Conservation (phyloP, 2,888 invertebrate genomes). For the Sussaba pulchella region DNA sequence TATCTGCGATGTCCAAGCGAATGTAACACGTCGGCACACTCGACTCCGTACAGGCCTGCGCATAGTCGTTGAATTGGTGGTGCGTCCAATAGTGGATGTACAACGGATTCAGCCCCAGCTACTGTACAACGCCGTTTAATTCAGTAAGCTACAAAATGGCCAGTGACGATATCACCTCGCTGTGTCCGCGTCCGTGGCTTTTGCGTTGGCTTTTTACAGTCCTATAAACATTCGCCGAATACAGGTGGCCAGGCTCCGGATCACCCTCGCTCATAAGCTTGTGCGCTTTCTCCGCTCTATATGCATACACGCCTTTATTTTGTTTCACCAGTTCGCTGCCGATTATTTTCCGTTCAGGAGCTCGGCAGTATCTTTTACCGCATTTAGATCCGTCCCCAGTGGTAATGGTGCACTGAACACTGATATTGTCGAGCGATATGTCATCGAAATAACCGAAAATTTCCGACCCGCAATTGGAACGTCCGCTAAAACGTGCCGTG, state of each 20-base stretch:
- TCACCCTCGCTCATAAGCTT: slow-evolving; percentile 60
- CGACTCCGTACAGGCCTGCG: slow-evolving; percentile 3
- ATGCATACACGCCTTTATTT: slow-evolving; percentile 53
- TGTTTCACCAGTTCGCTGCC: slow-evolving; percentile 37
- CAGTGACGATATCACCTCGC: slow-evolving; percentile 29
- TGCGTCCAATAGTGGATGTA: slow-evolving; percentile 13
- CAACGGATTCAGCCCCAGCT: slow-evolving; percentile 31
- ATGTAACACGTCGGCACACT: slow-evolving; percentile 21
- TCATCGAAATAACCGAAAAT: neutral
- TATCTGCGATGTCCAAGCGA: slow-evolving; percentile 7
- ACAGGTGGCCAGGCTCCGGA: slow-evolving; percentile 56
- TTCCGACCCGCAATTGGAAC: slow-evolving; percentile 12
- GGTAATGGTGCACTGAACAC: slow-evolving; percentile 13
- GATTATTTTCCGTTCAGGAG: slow-evolving; percentile 44
- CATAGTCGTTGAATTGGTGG: slow-evolving; percentile 7
- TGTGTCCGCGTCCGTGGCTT: slow-evolving; percentile 28
- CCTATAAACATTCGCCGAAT: slow-evolving; percentile 45
- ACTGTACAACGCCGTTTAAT: slow-evolving; percentile 33
- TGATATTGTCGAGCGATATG: slow-evolving; percentile 8
- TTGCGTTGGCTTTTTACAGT: slow-evolving; percentile 39
- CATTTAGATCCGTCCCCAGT: slow-evolving; percentile 35
- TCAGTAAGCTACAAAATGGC: slow-evolving; percentile 23
- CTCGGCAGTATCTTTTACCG: slow-evolving; percentile 56
- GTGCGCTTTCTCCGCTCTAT: slow-evolving; percentile 61
- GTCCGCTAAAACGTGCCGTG: neutral